phyloP scores from a whole-genome alignment of 1,140 invertebrate species.

The Drosophila orena region DNA sequence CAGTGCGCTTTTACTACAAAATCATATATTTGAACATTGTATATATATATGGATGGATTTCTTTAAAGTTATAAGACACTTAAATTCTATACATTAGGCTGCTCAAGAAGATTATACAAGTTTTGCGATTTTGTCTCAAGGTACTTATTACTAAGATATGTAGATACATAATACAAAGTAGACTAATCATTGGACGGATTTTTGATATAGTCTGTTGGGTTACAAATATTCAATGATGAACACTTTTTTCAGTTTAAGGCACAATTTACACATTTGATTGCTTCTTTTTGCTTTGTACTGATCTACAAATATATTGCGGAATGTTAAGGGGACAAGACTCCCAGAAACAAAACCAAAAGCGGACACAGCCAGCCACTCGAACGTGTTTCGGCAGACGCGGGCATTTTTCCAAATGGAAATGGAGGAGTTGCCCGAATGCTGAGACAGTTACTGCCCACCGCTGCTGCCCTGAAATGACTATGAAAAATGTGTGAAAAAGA shows the following conservation, averaged over 20 bases:
- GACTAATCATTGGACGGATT: slow-evolving; percentile 63
- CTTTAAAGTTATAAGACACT: slow-evolving; percentile 24
- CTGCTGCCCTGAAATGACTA: slow-evolving; percentile 74
- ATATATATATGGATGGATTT: slow-evolving; percentile 42
- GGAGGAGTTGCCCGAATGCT: slow-evolving; percentile 78
- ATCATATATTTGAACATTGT: slow-evolving; percentile 40
- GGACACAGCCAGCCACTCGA: slow-evolving; percentile 54
- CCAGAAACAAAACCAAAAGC: slow-evolving; percentile 28
- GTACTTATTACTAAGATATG: slow-evolving; percentile 57
- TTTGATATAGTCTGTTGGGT: slow-evolving; percentile 49
- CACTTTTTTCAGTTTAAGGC: slow-evolving; percentile 46
- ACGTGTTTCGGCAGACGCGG: slow-evolving; percentile 54
- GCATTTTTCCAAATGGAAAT: slow-evolving; percentile 56
- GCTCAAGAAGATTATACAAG: slow-evolving; percentile 28
- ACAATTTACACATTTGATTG: slow-evolving; percentile 50
- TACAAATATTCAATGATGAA: slow-evolving; percentile 28
- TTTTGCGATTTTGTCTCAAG: slow-evolving; percentile 32
- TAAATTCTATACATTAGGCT: slow-evolving; percentile 53
- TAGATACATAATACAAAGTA: slow-evolving; percentile 51
- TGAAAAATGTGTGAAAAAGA: slow-evolving; percentile 85
- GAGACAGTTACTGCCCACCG: slow-evolving; percentile 75
- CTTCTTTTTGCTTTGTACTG: slow-evolving; percentile 56
- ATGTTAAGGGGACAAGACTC: slow-evolving; percentile 22
- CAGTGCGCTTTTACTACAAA: slow-evolving; percentile 1
- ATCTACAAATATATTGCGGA: slow-evolving; percentile 55